Percentiles rank a stretch among this genome's conserved stretches.
phyloP scores from a whole-genome alignment of 2,113 vertebrate species.

The Anguilla rostrata region DNA sequence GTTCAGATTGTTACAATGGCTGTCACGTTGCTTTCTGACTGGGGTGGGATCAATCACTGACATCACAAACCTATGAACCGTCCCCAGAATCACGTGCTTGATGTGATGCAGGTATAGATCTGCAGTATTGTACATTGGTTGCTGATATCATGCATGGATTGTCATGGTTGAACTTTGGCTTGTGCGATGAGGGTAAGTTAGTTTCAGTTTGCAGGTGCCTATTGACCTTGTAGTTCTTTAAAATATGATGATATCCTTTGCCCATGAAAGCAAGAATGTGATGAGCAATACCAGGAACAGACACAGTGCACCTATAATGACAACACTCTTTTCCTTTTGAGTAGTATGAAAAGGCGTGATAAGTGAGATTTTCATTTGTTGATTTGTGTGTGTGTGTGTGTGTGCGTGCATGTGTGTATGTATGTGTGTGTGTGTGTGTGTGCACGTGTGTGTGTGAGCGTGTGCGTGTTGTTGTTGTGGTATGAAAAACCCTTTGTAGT shows the following conservation, averaged over 20 bases:
- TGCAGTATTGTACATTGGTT: background rate
- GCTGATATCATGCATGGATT: background rate
- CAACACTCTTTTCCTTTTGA: constrained; percentile 26
- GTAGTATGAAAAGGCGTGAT: constrained; percentile 70
- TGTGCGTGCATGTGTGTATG: constrained; percentile 50
- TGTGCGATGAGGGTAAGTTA: background rate
- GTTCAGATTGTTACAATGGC: background rate
- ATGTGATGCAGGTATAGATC: background rate
- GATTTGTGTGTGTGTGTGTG: constrained; percentile 43
- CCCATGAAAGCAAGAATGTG: background rate
- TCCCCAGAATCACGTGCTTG: background rate
- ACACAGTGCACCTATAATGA: constrained; percentile 22
- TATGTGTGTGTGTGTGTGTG: constrained; percentile 70
- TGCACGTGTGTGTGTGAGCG: constrained; percentile 59
- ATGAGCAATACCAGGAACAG: constrained; percentile 2
- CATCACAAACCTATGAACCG: background rate
- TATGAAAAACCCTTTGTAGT: constrained; percentile 89
- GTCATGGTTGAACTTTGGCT: background rate
- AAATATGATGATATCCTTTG: background rate
- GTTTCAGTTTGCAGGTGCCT: background rate
- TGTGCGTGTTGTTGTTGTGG: constrained; percentile 68
- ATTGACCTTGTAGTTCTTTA: background rate
- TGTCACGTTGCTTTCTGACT: background rate
- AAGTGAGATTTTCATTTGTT: constrained; percentile 80
- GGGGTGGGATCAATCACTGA: background rate